Conservation (phyloP, 2,888 invertebrate species). For the Meliscaeva auricollis region DNA sequence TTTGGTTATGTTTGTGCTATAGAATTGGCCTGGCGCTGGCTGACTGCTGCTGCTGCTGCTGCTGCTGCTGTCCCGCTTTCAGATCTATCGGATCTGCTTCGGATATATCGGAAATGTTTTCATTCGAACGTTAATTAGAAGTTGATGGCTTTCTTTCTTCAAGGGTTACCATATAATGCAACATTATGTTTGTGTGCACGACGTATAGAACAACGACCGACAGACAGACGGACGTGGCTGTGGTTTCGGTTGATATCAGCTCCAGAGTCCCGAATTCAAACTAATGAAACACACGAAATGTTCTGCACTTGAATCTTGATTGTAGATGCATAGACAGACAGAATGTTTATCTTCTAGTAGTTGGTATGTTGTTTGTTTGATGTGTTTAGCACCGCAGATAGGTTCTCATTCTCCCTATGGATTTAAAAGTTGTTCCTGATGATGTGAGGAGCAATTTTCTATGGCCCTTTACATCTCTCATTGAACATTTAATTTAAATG, state of each 20-base stretch:
- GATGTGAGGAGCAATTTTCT: constrained; percentile 20
- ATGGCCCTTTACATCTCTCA: constrained; percentile 26
- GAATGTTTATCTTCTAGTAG: constrained; percentile 70
- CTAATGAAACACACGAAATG: constrained; percentile 75
- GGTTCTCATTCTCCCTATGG: constrained; percentile 1
- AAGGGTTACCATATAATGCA: constrained; percentile 7
- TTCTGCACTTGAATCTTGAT: constrained; percentile 68
- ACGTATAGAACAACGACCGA: not conserved
- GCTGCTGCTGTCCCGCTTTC: constrained; percentile 14
- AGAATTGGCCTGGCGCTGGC: not conserved
- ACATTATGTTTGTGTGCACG: not conserved
- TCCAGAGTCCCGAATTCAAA: constrained; percentile 57
- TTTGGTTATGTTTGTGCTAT: not conserved
- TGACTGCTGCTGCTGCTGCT: not conserved
- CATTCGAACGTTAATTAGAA: constrained; percentile 76
- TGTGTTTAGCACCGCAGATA: constrained; percentile 69
- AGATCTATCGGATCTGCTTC: constrained; percentile 60
- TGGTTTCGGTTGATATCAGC: not conserved
- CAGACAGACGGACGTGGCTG: constrained; percentile 1
- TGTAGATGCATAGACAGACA: constrained; percentile 49
- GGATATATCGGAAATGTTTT: constrained; percentile 75
- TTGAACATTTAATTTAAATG: constrained; percentile 71
- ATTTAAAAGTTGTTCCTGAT: not conserved
- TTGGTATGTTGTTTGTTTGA: constrained; percentile 70
- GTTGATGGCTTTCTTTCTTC: constrained; percentile 74